Percentiles rank a stretch among this genome's conserved stretches.
Evolutionary conservation across 2,113 vertebrate genomes (phyloP).

Genomic region (Notothenia coriiceps): DNA sequence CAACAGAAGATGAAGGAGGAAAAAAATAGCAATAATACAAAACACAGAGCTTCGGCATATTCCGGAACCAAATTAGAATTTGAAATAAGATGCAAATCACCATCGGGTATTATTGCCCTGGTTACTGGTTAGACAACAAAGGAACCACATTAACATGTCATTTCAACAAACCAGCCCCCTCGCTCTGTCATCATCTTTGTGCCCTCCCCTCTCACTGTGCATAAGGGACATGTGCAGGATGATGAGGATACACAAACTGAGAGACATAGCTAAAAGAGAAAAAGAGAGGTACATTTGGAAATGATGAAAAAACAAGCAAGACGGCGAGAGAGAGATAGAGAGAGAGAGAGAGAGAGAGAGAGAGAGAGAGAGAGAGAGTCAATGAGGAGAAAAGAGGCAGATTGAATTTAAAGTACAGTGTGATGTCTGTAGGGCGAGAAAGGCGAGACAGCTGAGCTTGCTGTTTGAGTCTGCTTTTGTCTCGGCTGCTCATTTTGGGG

Average conservation of each 20-base stretch:
- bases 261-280: conserved; percentile 14
- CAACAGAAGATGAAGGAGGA: conserved; percentile 58
- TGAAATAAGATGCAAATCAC: conserved; percentile 87
- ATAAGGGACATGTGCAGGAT: conserved; percentile 24
- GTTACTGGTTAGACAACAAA: conserved; percentile 88
- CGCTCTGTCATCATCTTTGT: conserved; percentile 38
- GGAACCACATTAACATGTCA: conserved; percentile 84
- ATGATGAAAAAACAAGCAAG: conserved; percentile 23
- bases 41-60: conserved; percentile 75
- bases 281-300: conserved; percentile 5
- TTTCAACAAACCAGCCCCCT: conserved; percentile 77
- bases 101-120: conserved; percentile 82
- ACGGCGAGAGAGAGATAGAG: background rate
- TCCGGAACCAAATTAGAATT: conserved; percentile 82
- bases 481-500: conserved; percentile 41
- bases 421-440: conserved; percentile 39
- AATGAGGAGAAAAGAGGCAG: conserved; percentile 15
- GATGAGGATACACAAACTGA: conserved; percentile 28
- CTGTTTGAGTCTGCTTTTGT: conserved; percentile 58
- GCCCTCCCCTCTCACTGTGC: conserved; percentile 4
- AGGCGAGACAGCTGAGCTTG: conserved; percentile 57
- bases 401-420: conserved; percentile 48
- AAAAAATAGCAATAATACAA: conserved; percentile 66
- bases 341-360: background rate
- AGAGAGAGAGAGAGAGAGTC: conserved; percentile 5